Conservation (phyloP, 2,888 invertebrate species). For the Dysmachus trigonus region DNA sequence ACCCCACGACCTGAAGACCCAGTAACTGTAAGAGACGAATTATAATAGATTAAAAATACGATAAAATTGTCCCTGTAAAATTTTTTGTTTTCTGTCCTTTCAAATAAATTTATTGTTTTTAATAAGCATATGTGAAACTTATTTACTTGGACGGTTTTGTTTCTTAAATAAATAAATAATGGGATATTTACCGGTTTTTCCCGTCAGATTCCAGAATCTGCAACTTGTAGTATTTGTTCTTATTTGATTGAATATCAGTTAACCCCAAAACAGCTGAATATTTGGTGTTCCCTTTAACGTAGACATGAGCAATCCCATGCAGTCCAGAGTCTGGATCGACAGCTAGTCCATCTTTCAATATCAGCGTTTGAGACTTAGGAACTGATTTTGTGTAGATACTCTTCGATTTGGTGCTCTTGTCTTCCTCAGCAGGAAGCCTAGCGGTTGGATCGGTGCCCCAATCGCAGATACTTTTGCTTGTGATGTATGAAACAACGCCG, state of each 20-base stretch:
- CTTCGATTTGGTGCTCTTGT: slow-evolving; percentile 70
- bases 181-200: slow-evolving; percentile 55
- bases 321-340: slow-evolving; percentile 92
- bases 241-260: slow-evolving; percentile 85
- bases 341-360: slow-evolving; percentile 83
- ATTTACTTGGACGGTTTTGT: too few relatives aligned
- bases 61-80: too few relatives aligned
- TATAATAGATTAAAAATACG: too few relatives aligned
- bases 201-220: slow-evolving; percentile 85
- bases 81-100: too few relatives aligned
- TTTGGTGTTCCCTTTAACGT: slow-evolving; percentile 68
- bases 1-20: slow-evolving; percentile 94
- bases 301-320: slow-evolving; percentile 82
- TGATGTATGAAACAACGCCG: slow-evolving; percentile 72
- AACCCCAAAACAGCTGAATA: slow-evolving; percentile 84
- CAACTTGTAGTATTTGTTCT: slow-evolving; percentile 94
- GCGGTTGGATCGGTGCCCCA: slow-evolving; percentile 80
- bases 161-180: background rate
- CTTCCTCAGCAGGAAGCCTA: slow-evolving; percentile 64
- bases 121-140: too few relatives aligned
- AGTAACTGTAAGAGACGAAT: slow-evolving; percentile 67
- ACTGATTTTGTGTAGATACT: slow-evolving; percentile 70
- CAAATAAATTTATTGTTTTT: too few relatives aligned
- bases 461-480: slow-evolving; percentile 76
- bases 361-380: slow-evolving; percentile 72